Base-by-base conservation (phyloP, 1,140 invertebrate species). In the Nixonia krombeini region DNA sequence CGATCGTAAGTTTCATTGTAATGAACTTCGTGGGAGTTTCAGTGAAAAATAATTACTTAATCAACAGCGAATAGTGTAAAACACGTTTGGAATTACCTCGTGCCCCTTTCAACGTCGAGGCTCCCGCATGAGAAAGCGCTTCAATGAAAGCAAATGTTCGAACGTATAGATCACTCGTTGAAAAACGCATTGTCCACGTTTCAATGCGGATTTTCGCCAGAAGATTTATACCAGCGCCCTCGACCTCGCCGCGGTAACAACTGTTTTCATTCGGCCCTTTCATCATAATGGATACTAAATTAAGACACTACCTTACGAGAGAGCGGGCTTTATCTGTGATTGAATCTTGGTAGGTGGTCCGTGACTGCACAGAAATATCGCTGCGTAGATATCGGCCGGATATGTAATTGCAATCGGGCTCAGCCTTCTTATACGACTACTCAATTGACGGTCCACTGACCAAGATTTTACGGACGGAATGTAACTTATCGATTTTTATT, bases 291-390 rank as follows among this genome's bases (percentile, higher is more conserved):
- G 59, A 61, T 41, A 52, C 40, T 46, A 58, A 70, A 70, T 64
- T 70, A 70, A 70, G 67, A 61, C 56, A 41, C 40, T 42, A 38
- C 45, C 56, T 57, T 51, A 52, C 51, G 25, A 65, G 56, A 41
- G 41, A 52, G 41, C 26, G 31, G 49, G 44, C 40, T 62, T 62
- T 70, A 70, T 70, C 67, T 61, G 59, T 64, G 67, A 70, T 70
- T 70, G 52, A 70, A 70, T 70, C 67, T 70, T 61, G 52, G 37
- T 70, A 59, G 56, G 50, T 61, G 61, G 61, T 70, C 67, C 67
- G 67, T 64, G 67, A 70, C 61, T 70, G 47, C 45, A 57, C 61
- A 58, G 50, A 57, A 70, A 59, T 64, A 70, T 59, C 58, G 45
- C 41, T 57, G 50, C 63, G 55, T 29, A 69, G 66, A 69, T 69